Percentiles rank a stretch among this genome's conserved stretches.
Evolutionary conservation across 1,140 invertebrate genomes (phyloP).

Genomic region (Rhopalosiphum padi): DNA sequence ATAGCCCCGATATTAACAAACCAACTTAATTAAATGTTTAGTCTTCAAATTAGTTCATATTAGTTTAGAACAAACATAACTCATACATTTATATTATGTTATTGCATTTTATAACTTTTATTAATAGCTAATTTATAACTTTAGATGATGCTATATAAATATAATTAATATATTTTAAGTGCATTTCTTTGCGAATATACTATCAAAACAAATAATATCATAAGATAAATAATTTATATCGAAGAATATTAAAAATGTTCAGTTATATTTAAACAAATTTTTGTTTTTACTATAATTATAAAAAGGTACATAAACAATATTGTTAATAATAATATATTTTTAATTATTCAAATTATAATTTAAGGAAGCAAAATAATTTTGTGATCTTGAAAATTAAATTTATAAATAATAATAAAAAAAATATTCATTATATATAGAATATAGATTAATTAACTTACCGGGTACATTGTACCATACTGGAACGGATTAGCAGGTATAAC

Average conservation of each 20-base stretch:
- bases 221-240: neutral
- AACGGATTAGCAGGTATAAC: slow-evolving; percentile 74
- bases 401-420: neutral
- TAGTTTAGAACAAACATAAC: neutral
- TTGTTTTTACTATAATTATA: neutral
- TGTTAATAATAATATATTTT: neutral
- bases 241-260: neutral
- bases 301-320: neutral
- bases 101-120: neutral
- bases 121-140: neutral
- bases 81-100: neutral
- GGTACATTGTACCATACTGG: slow-evolving; percentile 75
- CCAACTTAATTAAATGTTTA: neutral
- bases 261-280: neutral
- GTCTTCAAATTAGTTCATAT: too few relatives aligned
- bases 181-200: neutral
- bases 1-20: neutral
- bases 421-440: neutral
- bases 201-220: neutral
- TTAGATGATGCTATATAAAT: neutral
- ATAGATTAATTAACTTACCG: slow-evolving; percentile 65
- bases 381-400: neutral
- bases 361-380: slow-evolving; percentile 22
- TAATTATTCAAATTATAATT: neutral
- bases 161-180: neutral